Conservation (phyloP, 2,113 vertebrate genomes). For the Cynopterus brachyotis region DNA sequence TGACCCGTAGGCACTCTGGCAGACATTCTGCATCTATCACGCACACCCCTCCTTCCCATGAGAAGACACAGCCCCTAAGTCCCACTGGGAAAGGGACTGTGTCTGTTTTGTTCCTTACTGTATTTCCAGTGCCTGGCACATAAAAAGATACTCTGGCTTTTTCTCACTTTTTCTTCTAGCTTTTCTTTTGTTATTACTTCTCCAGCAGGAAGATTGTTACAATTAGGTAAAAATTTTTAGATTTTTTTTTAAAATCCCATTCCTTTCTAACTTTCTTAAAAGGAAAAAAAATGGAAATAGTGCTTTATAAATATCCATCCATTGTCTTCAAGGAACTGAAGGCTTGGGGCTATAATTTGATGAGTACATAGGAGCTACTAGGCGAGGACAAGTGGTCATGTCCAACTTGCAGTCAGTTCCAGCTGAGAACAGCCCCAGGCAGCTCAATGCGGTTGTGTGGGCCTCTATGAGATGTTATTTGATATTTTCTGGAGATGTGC, state of each 20-base stretch:
- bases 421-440: background rate
- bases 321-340: background rate
- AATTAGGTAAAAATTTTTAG: background rate
- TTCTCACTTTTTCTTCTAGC: background rate
- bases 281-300: constrained; percentile 23
- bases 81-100: background rate
- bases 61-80: background rate
- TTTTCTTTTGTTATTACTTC: background rate
- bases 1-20: background rate
- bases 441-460: background rate
- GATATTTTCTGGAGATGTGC: background rate
- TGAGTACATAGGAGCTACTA: background rate
- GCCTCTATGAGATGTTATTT: background rate
- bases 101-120: background rate
- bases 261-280: background rate
- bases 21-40: background rate
- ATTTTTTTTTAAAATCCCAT: background rate
- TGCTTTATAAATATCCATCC: background rate
- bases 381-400: background rate
- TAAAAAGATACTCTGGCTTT: background rate
- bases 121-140: background rate
- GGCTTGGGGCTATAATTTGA: background rate
- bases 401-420: background rate
- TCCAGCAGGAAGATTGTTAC: background rate
- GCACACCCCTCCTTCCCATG: background rate